phyloP scores from a whole-genome alignment of 2,888 invertebrate genomes.

The Zhengitettix transpicula region DNA sequence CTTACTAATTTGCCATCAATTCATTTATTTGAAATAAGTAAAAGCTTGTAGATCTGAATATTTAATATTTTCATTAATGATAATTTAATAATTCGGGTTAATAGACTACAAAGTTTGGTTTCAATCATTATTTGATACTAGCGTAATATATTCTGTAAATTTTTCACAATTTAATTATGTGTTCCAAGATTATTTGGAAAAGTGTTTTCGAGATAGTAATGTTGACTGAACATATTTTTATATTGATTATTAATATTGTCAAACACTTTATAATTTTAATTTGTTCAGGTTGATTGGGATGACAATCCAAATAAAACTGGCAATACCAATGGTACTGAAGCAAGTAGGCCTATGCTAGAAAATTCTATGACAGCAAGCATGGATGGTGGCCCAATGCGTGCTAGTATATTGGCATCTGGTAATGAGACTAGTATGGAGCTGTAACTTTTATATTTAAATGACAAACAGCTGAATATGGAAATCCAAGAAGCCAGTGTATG shows the following conservation, averaged over 20 bases:
- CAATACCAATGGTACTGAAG: neutral
- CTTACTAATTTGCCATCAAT: no score
- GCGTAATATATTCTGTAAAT: neutral
- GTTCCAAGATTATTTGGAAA: neutral
- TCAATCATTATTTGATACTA: neutral
- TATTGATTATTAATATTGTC: neutral
- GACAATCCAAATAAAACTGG: constrained; percentile 3
- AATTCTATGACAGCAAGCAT: neutral
- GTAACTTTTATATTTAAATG: neutral
- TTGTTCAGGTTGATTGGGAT: constrained; percentile 10
- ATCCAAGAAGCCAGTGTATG: neutral
- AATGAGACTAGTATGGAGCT: constrained; percentile 1
- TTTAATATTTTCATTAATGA: no score
- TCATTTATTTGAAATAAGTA: no score
- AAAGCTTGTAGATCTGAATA: no score
- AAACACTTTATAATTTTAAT: neutral
- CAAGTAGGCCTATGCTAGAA: neutral
- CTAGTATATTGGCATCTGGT: neutral
- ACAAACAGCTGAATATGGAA: neutral
- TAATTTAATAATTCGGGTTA: no score
- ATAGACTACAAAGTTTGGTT: no score
- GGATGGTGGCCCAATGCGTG: neutral
- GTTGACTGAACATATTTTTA: neutral
- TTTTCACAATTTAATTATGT: neutral
- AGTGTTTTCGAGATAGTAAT: neutral